Evolutionary conservation across 2,888 invertebrate genomes (phyloP).

Genomic region (Ernsta delagoae): DNA sequence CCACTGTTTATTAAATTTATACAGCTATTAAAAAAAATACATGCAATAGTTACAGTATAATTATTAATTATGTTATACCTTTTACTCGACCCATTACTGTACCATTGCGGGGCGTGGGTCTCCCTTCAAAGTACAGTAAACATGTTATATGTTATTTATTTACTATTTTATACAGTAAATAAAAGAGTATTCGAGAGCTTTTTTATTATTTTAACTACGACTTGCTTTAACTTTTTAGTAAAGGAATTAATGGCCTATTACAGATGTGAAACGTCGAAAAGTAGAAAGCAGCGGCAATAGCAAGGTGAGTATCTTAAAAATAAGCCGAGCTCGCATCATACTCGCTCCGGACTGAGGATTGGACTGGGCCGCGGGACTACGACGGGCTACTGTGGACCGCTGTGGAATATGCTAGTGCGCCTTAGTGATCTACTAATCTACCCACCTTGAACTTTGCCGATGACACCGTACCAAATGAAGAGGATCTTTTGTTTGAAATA

Average conservation of each 20-base stretch:
- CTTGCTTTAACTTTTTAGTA: too few species aligned
- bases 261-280: conserved; percentile 94
- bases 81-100: too few species aligned
- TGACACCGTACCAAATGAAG: neutral
- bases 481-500: conserved; percentile 16
- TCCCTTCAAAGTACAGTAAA: too few species aligned
- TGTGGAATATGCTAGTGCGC: neutral
- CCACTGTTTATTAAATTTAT: too few species aligned
- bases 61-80: too few species aligned
- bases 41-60: too few species aligned
- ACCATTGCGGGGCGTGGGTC: too few species aligned
- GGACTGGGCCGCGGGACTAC: conserved; percentile 76
- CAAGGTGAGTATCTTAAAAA: conserved; percentile 92
- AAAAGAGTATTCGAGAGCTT: too few species aligned
- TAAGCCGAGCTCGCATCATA: conserved; percentile 69
- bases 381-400: conserved; percentile 40
- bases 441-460: neutral
- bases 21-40: too few species aligned
- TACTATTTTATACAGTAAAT: too few species aligned
- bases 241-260: conserved; percentile 42
- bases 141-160: too few species aligned
- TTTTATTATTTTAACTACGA: too few species aligned
- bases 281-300: conserved; percentile 89
- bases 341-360: conserved; percentile 85
- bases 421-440: neutral